Conservation (phyloP, 2,113 vertebrate genomes). For the Malurus elegans region DNA sequence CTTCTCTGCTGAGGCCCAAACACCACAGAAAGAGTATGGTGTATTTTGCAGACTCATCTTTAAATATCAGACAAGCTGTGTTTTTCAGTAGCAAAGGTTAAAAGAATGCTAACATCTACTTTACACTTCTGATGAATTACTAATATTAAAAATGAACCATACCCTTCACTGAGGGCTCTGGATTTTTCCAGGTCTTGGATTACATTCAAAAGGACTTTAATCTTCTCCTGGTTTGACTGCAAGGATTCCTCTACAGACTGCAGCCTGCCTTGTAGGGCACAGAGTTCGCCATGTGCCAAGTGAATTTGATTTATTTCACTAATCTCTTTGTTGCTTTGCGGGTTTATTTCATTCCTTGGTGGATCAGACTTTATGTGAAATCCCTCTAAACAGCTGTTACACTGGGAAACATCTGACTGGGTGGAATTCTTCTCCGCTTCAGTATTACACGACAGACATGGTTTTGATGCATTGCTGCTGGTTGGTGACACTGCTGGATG, state of each 20-base stretch:
- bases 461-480: not conserved
- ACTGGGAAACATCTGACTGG: conserved; percentile 26
- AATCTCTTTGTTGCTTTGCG: conserved; percentile 46
- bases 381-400: conserved; percentile 54
- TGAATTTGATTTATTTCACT: conserved; percentile 66
- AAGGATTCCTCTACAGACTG: conserved; percentile 93
- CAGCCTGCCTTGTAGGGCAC: conserved; percentile 84
- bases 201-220: conserved; percentile 97
- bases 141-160: conserved; percentile 53
- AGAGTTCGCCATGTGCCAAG: conserved; percentile 65
- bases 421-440: not conserved
- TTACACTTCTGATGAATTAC: not conserved
- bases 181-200: conserved; percentile 98
- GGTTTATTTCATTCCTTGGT: conserved; percentile 55
- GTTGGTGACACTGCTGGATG: not conserved
- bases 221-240: conserved; percentile 95
- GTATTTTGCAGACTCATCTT: not conserved
- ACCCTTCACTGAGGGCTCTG: conserved; percentile 96
- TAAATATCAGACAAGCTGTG: not conserved
- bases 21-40: not conserved
- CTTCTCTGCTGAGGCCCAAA: not conserved
- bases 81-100: not conserved
- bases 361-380: conserved; percentile 30
- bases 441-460: not conserved
- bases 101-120: not conserved